Conservation (phyloP, 2,888 invertebrate species). For the Heteromurus nitidus region DNA sequence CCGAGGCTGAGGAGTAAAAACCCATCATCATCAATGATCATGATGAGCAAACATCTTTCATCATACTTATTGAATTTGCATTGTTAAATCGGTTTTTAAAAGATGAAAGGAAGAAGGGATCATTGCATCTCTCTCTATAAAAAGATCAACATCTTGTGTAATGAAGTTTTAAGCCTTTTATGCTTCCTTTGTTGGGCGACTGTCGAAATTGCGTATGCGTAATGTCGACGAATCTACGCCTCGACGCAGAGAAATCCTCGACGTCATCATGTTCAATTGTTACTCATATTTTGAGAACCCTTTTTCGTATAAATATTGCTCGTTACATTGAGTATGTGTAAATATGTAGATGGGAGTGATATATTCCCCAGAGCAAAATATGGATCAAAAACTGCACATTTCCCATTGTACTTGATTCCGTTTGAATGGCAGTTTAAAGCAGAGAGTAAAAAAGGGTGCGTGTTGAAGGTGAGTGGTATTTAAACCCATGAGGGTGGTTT, state of each 20-base stretch:
- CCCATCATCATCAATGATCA: constrained; percentile 26
- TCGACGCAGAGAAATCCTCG: not conserved
- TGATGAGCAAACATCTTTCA: constrained; percentile 34
- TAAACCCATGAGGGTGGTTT: constrained; percentile 39
- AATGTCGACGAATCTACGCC: no score
- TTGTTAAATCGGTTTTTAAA: constrained; percentile 42
- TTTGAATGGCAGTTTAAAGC: not conserved
- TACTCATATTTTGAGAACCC: no score
- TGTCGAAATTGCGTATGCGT: constrained; percentile 10
- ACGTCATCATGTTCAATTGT: constrained; percentile 39
- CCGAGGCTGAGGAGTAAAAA: no score
- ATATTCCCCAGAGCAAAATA: constrained; percentile 48
- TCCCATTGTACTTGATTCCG: constrained; percentile 16
- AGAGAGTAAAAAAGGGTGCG: constrained; percentile 34
- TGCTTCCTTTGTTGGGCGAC: not conserved
- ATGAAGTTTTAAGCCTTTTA: constrained; percentile 51
- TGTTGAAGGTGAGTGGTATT: constrained; percentile 32
- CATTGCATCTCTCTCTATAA: constrained; percentile 30
- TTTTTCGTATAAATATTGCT: constrained; percentile 20
- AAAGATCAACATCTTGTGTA: constrained; percentile 11
- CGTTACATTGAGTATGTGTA: constrained; percentile 3
- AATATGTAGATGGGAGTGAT: constrained; percentile 10
- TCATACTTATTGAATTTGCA: constrained; percentile 47
- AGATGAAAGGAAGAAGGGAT: constrained; percentile 51
- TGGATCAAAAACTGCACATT: constrained; percentile 53